phyloP scores from a whole-genome alignment of 2,888 invertebrate genomes.

The Andrena marginata region DNA sequence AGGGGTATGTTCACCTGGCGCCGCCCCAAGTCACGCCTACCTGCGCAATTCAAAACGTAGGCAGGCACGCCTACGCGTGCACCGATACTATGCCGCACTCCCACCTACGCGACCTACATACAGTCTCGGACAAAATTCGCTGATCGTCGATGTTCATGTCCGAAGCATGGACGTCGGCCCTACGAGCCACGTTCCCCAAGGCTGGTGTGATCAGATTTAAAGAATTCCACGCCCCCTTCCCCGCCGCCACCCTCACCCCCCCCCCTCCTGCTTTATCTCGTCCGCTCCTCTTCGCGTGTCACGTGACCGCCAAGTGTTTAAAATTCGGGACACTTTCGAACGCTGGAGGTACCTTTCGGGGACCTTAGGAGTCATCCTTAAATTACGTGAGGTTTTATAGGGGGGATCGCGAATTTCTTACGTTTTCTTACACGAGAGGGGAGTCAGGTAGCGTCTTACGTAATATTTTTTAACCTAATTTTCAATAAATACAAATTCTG shows the following conservation, averaged over 20 bases:
- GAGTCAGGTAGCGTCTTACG: too few species aligned
- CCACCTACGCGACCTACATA: constrained; percentile 60
- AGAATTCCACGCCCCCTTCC: constrained; percentile 8
- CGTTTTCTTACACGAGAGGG: too few species aligned
- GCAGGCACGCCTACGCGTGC: constrained; percentile 82
- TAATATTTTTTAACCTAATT: too few species aligned
- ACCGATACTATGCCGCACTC: constrained; percentile 60
- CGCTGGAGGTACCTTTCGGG: too few species aligned
- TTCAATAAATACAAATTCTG: too few species aligned
- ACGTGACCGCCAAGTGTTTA: not conserved
- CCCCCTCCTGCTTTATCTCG: not conserved
- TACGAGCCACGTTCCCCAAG: not conserved
- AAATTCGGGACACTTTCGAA: too few species aligned
- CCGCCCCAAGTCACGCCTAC: constrained; percentile 85
- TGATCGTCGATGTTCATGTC: constrained; percentile 33
- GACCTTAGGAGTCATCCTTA: too few species aligned
- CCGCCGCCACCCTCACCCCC: not conserved
- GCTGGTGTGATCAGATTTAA: constrained; percentile 26
- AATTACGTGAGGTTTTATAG: too few species aligned
- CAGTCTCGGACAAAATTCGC: constrained; percentile 49
- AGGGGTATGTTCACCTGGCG: constrained; percentile 82
- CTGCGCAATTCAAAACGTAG: constrained; percentile 79
- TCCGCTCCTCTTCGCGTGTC: not conserved
- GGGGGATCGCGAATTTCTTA: too few species aligned
- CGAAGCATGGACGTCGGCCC: constrained; percentile 3